Base-by-base conservation (phyloP, 2,797 vertebrate species). In the Vireo griseus region DNA sequence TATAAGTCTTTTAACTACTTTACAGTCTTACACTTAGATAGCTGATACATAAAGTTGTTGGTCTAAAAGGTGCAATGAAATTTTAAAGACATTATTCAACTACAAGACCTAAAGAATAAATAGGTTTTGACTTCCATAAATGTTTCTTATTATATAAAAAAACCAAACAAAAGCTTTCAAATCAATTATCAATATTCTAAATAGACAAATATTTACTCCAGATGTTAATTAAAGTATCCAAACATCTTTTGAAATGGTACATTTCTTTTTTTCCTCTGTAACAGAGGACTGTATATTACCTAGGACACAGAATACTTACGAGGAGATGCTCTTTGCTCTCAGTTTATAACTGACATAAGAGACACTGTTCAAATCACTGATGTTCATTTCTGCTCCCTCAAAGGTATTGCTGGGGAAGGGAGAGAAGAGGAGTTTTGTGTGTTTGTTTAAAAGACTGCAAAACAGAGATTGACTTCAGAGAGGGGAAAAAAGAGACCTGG, bases 341-440 rank as follows among this genome's bases (percentile, higher is more conserved):
- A 2, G 17, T 67, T 74, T 48, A 17, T 71, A 83, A 77, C n/a
- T 11, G 10, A 16, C 12, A 3, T 31, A 63, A 61, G 54, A 82
- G 47, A 77, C 0, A 7, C 25, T 72, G n/a, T 20, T 61, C 37
- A 59, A 72, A 86, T 26, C 61, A 77, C 21, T 28, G 16, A 48
- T 29, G 33, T 7, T 28, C 44, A 13, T 15, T 83, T 62, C 51
- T 69, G 19, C 33, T 65, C 31, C 26, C 44, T 63, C 76, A 50
- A 29, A 74, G 29, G 21, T 50, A 57, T 29, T 44, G 33, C 14
- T 57, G 11, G 28, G 17, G 7, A 10, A 73, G 11, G 13, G 44
- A 74, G 51, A 44, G 6, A n/a, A 42, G 21, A 10, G 4, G 0
- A 0, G 2, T 2, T 65, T 62, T 61, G 13, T 47, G 42, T 62